phyloP scores from a whole-genome alignment of 2,797 vertebrate genomes.

The Bufotes viridis region DNA sequence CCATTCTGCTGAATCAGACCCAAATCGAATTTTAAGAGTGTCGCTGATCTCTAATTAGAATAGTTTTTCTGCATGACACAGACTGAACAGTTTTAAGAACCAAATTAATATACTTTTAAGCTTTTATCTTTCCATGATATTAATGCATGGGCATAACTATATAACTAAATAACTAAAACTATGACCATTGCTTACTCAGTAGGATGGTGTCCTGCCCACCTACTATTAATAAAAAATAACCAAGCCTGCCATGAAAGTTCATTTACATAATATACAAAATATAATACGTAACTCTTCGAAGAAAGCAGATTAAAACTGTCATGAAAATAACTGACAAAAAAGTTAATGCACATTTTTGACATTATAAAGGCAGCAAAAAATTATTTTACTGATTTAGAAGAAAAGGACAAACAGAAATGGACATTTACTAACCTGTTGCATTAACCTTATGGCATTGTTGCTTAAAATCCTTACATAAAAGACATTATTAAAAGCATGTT shows the following conservation, averaged over 20 bases:
- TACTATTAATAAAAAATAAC: too few relatives aligned
- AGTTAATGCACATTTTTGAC: constrained; percentile 22
- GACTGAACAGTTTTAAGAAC: too few relatives aligned
- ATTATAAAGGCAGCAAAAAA: background rate
- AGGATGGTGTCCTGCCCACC: too few relatives aligned
- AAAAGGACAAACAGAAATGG: constrained; percentile 31
- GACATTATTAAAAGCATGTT: constrained; percentile 40
- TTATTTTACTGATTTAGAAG: constrained; percentile 8
- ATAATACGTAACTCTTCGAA: background rate
- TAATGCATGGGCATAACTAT: too few relatives aligned
- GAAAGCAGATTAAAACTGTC: background rate
- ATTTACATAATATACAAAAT: background rate
- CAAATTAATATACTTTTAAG: too few relatives aligned
- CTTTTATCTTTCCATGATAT: background rate
- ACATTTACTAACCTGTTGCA: constrained; percentile 51
- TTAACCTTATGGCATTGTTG: constrained; percentile 49
- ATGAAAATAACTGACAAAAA: constrained; percentile 14
- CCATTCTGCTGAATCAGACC: too few relatives aligned
- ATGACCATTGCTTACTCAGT: too few relatives aligned
- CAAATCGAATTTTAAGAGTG: too few relatives aligned
- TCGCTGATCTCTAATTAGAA: too few relatives aligned
- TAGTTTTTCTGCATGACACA: too few relatives aligned
- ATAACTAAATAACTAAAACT: too few relatives aligned
- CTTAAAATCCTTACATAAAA: constrained; percentile 55
- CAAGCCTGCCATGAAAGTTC: background rate